These are phyloP conservation scores for Synergus laeviventris DNA, from an alignment of 2,888 invertebrate genomes.

Conservation along the genomic window DNA sequence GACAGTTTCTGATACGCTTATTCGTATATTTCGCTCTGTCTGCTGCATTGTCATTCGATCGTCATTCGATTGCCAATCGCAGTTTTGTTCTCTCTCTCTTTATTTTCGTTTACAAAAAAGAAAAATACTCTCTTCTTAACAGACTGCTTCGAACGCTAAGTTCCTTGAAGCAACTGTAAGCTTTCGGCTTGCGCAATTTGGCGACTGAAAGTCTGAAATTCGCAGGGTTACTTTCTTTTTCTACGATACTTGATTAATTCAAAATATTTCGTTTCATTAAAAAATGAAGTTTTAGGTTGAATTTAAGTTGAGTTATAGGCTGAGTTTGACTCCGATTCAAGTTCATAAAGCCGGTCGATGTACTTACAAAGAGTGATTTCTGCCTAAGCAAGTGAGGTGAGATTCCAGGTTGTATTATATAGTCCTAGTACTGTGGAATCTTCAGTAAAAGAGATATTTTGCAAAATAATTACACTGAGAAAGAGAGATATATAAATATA, in stretches of 20 bases:
- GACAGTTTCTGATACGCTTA: conserved; percentile 35
- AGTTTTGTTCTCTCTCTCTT: conserved; percentile 24
- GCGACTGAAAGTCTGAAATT: conserved; percentile 35
- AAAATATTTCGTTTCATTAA: conserved; percentile 11
- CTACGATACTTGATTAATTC: conserved; percentile 32
- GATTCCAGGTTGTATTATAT: conserved; percentile 69
- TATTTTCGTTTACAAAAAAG: not conserved
- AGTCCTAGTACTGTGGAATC: conserved; percentile 63
- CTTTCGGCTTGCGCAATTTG: not conserved
- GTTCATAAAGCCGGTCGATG: conserved; percentile 62
- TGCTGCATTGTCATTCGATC: conserved; percentile 6
- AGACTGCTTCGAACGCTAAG: conserved; percentile 6
- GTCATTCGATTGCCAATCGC: conserved; percentile 1
- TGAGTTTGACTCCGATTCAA: not conserved
- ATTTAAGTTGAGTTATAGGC: not conserved
- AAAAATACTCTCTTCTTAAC: conserved; percentile 30
- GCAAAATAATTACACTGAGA: conserved; percentile 66
- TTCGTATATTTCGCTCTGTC: conserved; percentile 28
- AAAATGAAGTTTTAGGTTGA: conserved; percentile 9
- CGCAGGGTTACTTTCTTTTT: conserved; percentile 27
- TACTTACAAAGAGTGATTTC: conserved; percentile 67
- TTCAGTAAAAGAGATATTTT: conserved; percentile 68
- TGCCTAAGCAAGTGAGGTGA: conserved; percentile 65
- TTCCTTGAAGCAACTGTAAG: not conserved
- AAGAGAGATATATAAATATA: conserved; percentile 53